These are phyloP conservation scores for Asbolus verrucosus DNA, from an alignment of 1,140 invertebrate genomes.

Conservation along the genomic window DNA sequence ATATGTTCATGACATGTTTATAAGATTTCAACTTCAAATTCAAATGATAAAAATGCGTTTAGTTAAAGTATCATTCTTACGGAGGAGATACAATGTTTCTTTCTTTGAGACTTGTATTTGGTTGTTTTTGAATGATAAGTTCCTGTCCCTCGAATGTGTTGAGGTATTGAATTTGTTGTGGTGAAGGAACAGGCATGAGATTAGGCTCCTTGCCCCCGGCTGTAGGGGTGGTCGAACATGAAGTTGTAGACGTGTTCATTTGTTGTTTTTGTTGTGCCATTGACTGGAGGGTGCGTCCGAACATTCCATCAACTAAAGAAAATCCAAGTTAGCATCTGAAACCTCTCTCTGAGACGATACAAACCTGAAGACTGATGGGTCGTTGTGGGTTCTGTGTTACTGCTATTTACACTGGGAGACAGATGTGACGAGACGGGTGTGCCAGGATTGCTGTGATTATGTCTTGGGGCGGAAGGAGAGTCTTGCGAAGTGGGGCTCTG, in stretches of 20 bases:
- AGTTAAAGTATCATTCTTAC: slow-evolving; percentile 55
- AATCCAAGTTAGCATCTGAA: slow-evolving; percentile 18
- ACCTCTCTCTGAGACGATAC: slow-evolving; percentile 1
- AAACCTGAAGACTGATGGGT: slow-evolving; percentile 67
- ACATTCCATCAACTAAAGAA: slow-evolving; percentile 77
- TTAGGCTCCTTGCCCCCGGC: slow-evolving; percentile 79
- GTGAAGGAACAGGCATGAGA: slow-evolving; percentile 95
- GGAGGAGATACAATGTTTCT: slow-evolving; percentile 65
- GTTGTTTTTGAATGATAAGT: slow-evolving; percentile 95
- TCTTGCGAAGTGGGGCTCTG: slow-evolving; percentile 73
- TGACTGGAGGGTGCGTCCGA: slow-evolving; percentile 82
- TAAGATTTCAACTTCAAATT: no score
- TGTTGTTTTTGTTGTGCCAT: slow-evolving; percentile 82
- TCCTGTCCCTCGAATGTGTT: slow-evolving; percentile 97
- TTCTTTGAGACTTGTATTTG: slow-evolving; percentile 86
- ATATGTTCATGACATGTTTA: no score
- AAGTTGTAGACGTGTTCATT: slow-evolving; percentile 63
- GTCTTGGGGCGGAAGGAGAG: slow-evolving; percentile 67
- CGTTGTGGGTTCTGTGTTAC: slow-evolving; percentile 63
- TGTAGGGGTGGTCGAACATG: slow-evolving; percentile 61
- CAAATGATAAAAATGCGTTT: no score
- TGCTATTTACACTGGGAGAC: slow-evolving; percentile 69
- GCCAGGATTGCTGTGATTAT: slow-evolving; percentile 77
- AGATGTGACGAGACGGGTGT: slow-evolving; percentile 76
- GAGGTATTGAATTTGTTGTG: slow-evolving; percentile 95